Evolutionary conservation across 2,888 invertebrate species (phyloP).

Genomic region (Nomada fabriciana): DNA sequence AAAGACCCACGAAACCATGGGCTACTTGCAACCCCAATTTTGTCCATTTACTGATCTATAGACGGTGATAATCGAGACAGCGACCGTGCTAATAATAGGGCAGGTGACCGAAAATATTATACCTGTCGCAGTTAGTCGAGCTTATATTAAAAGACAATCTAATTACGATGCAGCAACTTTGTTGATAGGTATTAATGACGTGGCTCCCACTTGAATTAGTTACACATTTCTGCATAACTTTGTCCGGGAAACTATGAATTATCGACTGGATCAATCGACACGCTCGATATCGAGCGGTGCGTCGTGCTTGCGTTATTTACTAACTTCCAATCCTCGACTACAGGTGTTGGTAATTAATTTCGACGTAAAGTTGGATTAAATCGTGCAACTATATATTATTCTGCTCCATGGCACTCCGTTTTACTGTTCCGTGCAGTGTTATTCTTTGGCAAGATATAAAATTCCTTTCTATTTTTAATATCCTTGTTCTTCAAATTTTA

Average conservation of each 20-base stretch:
- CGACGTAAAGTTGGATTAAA: neutral
- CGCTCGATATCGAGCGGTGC: neutral
- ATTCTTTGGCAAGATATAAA: no score
- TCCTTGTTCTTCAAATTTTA: no score
- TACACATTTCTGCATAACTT: slow-evolving; percentile 31
- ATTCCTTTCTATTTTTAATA: no score
- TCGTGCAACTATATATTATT: neutral
- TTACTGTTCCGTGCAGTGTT: neutral
- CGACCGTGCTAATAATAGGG: neutral
- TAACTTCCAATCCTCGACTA: neutral
- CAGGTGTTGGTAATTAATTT: neutral
- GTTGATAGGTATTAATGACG: slow-evolving; percentile 38
- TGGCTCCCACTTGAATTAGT: slow-evolving; percentile 29
- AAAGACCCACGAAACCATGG: no score
- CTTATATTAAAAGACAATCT: slow-evolving; percentile 21
- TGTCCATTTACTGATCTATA: neutral
- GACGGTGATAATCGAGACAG: neutral
- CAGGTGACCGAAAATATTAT: slow-evolving; percentile 9
- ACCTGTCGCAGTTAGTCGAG: neutral
- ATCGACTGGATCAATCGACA: neutral
- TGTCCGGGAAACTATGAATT: slow-evolving; percentile 2
- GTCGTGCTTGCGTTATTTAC: slow-evolving; percentile 2
- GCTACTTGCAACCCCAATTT: no score
- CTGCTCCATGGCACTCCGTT: neutral
- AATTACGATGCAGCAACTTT: slow-evolving; percentile 25